phyloP scores from a whole-genome alignment of 2,888 invertebrate species.

The Pseudococcus jackbeardsleyi region DNA sequence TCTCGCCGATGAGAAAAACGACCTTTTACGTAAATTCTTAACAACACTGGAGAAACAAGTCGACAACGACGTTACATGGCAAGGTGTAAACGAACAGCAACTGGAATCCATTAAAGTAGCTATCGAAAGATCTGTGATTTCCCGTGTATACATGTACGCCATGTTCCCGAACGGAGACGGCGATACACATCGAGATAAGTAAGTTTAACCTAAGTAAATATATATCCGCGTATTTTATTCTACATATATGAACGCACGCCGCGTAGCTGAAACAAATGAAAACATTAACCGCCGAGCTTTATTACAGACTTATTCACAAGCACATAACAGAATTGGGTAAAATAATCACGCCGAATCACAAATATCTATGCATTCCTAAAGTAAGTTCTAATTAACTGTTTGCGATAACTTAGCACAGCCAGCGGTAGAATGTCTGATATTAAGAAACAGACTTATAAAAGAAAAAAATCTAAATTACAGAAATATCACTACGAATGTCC shows the following conservation, averaged over 20 bases:
- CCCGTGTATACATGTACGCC: conserved; percentile 90
- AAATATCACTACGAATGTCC: conserved; percentile 92
- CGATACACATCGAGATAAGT: conserved; percentile 92
- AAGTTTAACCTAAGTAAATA: conserved; percentile 69
- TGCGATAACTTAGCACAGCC: no score
- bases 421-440: no score
- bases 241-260: background rate
- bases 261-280: conserved; percentile 34
- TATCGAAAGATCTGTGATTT: conserved; percentile 92
- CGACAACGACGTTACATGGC: conserved; percentile 78
- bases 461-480: conserved; percentile 67
- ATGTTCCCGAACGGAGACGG: conserved; percentile 98
- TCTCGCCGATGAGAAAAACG: conserved; percentile 91
- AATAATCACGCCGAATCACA: conserved; percentile 83
- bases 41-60: conserved; percentile 79
- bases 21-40: conserved; percentile 87
- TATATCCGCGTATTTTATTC: no score
- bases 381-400: conserved; percentile 67
- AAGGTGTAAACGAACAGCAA: conserved; percentile 80
- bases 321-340: conserved; percentile 87
- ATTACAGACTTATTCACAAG: conserved; percentile 82
- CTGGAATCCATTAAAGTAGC: conserved; percentile 83
- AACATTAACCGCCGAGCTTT: background rate
- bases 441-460: no score
- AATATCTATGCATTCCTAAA: conserved; percentile 85